Base-by-base conservation (phyloP, 1,140 invertebrate species). In the Odontomachus brunneus region DNA sequence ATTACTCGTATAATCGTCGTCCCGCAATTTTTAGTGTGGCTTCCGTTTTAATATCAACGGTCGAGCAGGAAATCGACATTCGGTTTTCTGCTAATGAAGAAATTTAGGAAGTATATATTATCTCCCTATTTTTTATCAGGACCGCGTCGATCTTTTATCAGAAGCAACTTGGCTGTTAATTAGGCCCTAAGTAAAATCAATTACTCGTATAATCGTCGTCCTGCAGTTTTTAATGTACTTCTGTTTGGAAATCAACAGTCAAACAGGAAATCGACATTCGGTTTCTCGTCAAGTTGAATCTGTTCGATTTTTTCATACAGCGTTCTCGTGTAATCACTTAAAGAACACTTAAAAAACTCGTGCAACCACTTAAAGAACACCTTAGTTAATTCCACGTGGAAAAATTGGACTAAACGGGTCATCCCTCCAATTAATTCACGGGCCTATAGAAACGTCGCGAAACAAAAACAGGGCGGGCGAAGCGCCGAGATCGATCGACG, bases 351-450 rank as follows among this genome's bases (percentile, higher is more conserved):
- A n/a, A n/a, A n/a, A n/a, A n/a, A n/a, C n/a, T n/a, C n/a, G n/a
- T 63, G 49, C 38, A 4, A 17, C 2, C 69, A 0, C 24, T 33
- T 26, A 19, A 26, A 24, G 29, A 11, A 12, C 22, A 2, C 17
- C 22, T 51, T 48, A 60, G 38, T 57, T 57, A 63, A 62, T 65
- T 59, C 74, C 78, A 84, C 78, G 86, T 78, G 84, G 29, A 84
- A 90, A 90, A 91, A 91, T 91, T 90, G 86, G 83, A 85, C 89
- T 88, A 89, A 65, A 82, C 33, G 14, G 80, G 75, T 67, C 86
- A 85, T 89, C 80, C 72, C 76, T 90, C 89, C 89, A 91, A 91
- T 91, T 90, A 87, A 88, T 90, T 89, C 89, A 85, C 85, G 60
- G 53, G 26, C 60, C 17, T 63, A 51, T 71, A 63, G 51, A 84